Base-by-base conservation (phyloP, 2,797 vertebrate genomes). In the Picus viridis region DNA sequence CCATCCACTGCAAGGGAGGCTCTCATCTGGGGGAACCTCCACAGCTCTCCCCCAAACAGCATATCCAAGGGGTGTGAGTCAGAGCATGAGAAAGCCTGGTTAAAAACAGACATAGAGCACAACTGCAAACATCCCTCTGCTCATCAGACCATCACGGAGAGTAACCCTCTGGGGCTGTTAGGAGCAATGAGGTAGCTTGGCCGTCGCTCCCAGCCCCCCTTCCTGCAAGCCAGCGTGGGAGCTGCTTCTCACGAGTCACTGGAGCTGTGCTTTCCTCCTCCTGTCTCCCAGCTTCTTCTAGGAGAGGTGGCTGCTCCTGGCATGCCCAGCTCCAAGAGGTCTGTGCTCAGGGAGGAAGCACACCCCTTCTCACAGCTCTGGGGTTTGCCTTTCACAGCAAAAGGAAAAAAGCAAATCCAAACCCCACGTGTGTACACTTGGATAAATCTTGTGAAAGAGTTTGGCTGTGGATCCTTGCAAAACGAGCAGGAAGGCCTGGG, bases 191-290 rank as follows among this genome's bases (percentile, higher is more conserved):
- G 20, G 22, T 43, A 36, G 49, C 49, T 69, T 56, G 39, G 23
- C 6, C 0, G 0, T 11, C 41, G n/a, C 49, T 70, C 24, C 39
- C 3, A 1, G 10, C 8, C 13, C 26, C 26, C 29, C 16, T 9
- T 8, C 2, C 7, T 5, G 7, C 49, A 24, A 51, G 58, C 13
- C 30, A 71, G 51, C 3, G 7, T 29, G 26, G 77, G 59, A 89
- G 81, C 69, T 84, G 76, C 54, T 82, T 45, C 49, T 69, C 61
- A 4, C 1, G 26, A 84, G 57, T 3, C 16, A 16, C 7, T 0
- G 10, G n/a, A 79, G 26, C 39, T 15, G 16, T 27, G 65, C 32
- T 61, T 58, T 32, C 56, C 39, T 39, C 39, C 39, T 75, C 20
- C n/a, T 24, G 13, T 22, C 62, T 69, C 69, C 45, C n/a, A 7